Conservation (phyloP, 2,797 vertebrate species). For the Benthosema pterotum region DNA sequence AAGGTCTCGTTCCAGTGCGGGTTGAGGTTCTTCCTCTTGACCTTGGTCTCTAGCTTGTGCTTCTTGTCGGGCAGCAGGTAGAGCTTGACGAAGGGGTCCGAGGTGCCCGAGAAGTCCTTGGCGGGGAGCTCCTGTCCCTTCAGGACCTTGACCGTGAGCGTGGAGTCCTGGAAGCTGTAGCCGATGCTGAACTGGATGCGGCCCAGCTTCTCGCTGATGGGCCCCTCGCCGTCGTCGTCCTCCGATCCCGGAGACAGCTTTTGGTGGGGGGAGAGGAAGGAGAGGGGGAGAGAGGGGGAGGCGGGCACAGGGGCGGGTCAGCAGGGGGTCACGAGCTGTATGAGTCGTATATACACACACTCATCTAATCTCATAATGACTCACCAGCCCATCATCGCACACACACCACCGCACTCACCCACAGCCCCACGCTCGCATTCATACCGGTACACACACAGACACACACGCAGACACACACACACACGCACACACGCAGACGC, state of each 20-base stretch:
- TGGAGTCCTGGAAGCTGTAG: slow-evolving; percentile 99
- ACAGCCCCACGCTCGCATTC: slow-evolving; percentile 21
- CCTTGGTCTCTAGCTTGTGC: slow-evolving; percentile 99
- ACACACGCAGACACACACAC: slow-evolving; percentile 18
- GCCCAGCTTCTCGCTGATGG: slow-evolving; percentile 88
- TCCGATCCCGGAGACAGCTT: slow-evolving; percentile 97
- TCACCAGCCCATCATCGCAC: too few species aligned
- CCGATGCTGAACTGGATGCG: slow-evolving; percentile 92
- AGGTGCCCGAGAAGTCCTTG: slow-evolving; percentile 98
- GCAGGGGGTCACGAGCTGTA: neutral
- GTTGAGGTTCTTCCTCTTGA: slow-evolving; percentile 98
- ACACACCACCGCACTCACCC: slow-evolving; percentile 15
- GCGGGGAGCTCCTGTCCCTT: slow-evolving; percentile 97
- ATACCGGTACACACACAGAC: neutral
- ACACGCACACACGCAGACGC: slow-evolving; percentile 11
- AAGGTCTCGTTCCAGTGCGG: slow-evolving; percentile 99
- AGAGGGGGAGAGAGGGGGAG: neutral
- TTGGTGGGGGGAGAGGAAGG: too few species aligned
- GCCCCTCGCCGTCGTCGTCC: slow-evolving; percentile 91
- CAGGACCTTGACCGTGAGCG: slow-evolving; percentile 96
- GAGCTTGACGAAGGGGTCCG: slow-evolving; percentile 98
- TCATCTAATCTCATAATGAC: slow-evolving; percentile 20
- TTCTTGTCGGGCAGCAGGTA: slow-evolving; percentile 99
- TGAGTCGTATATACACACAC: neutral
- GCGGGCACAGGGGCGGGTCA: too few species aligned